Evolutionary conservation across 1,140 invertebrate genomes (phyloP), one percentile per base, ranked within the genome.

Genomic region (Drosophila nannoptera): DNA sequence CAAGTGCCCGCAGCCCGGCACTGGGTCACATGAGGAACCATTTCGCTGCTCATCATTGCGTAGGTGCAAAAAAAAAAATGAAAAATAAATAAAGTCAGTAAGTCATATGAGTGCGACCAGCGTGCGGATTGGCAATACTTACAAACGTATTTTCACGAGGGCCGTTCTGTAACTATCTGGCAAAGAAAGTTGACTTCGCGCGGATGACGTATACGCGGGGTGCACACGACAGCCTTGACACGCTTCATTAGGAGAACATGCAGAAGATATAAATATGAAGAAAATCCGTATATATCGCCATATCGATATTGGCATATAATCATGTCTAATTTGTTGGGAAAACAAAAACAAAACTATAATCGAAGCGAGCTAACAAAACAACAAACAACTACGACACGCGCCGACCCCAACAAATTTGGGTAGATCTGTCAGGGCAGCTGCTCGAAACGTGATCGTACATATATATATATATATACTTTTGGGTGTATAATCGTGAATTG

Each of bases 1-100:
- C 16, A 12, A 49, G 31, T 7, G 48, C 16, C 31, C 32, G 32
- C 7, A 5, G 31, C 49, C 29, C 22, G 32, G 31, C 53, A 33
- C 3, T 50, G 48, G 62, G 63, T 59, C 69, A 67, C 69, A 52
- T 71, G 64, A 67, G 55, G 12, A 4, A 8, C 16, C 64, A 67
- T 69, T 72, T 72, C 58, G 56, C 56, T 50, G 46, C 36, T 52
- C 62, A 52, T 58, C 56, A 72, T 69, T 83, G 78, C 78, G 74
- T 81, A 81, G 78, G 78, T 82, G 78, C 78, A 78, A 82, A 80
- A 65, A 61, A 33, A 8, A 32, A 82, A 81, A 61, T n/a, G n/a
- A 66, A 33, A 32, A 11, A 29, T 77, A 81, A 50, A 50, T 12
- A 16, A 40, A 59, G 55, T 77, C 74, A 58, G 55, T 81, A 78